Conservation (phyloP, 2,888 invertebrate species). For the Drosophila trichaetosa region DNA sequence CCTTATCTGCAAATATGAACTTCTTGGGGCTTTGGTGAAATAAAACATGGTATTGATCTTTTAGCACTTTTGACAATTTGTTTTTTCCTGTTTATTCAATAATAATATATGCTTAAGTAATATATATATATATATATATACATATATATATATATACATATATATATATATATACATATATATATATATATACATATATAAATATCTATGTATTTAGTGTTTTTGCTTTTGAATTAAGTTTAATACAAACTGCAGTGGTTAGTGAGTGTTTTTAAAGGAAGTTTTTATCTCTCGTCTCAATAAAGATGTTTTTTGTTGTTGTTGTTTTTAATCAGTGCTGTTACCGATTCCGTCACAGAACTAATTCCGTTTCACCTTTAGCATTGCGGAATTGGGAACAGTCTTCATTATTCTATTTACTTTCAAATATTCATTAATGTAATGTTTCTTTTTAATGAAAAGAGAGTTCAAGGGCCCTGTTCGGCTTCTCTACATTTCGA, state of each 20-base stretch:
- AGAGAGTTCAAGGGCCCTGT: neutral
- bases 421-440: slow-evolving; percentile 1
- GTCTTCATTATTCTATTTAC: slow-evolving; percentile 9
- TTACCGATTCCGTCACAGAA: slow-evolving; percentile 11
- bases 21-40: neutral
- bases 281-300: slow-evolving; percentile 31
- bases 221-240: slow-evolving; percentile 35
- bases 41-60: slow-evolving; percentile 27
- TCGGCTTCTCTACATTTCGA: slow-evolving; percentile 13
- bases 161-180: slow-evolving; percentile 26
- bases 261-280: slow-evolving; percentile 38
- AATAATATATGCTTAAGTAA: slow-evolving; percentile 48
- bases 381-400: slow-evolving; percentile 25
- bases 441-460: slow-evolving; percentile 3
- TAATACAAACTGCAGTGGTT: slow-evolving; percentile 43
- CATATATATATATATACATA: slow-evolving; percentile 38
- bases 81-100: slow-evolving; percentile 39
- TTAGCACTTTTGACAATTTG: slow-evolving; percentile 71
- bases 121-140: slow-evolving; percentile 26
- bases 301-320: slow-evolving; percentile 8
- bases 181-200: slow-evolving; percentile 36
- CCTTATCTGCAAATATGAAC: neutral
- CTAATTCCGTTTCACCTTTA: slow-evolving; percentile 5
- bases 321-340: slow-evolving; percentile 4
- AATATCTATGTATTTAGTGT: slow-evolving; percentile 49